These are phyloP conservation scores for Ceriagrion tenellum DNA, from an alignment of 2,888 invertebrate genomes.

Conservation along the genomic window DNA sequence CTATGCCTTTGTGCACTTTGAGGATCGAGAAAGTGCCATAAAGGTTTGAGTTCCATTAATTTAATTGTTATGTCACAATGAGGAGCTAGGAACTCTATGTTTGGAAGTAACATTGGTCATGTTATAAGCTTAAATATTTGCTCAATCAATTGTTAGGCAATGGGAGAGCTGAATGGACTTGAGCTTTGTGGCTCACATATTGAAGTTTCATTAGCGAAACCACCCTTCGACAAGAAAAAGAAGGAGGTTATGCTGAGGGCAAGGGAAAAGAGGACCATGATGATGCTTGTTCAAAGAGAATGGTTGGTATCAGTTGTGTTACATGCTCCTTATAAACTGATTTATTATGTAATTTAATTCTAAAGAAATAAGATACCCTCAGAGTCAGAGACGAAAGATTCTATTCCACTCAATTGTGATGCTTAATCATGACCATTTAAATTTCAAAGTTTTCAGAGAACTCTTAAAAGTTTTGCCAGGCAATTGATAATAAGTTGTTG, in stretches of 20 bases:
- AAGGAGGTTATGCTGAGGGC: conserved; percentile 77
- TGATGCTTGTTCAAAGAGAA: conserved; percentile 72
- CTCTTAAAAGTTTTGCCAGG: too few relatives aligned
- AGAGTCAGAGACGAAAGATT: too few relatives aligned
- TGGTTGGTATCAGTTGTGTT: not conserved
- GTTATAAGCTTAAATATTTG: not conserved
- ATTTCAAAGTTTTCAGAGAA: too few relatives aligned
- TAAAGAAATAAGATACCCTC: too few relatives aligned
- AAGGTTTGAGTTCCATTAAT: conserved; percentile 75
- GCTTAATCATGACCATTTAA: too few relatives aligned
- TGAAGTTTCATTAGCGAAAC: conserved; percentile 82
- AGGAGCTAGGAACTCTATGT: not conserved
- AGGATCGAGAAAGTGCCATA: conserved; percentile 80
- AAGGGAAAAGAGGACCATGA: conserved; percentile 76
- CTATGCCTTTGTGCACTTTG: conserved; percentile 83
- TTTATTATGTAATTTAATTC: too few relatives aligned
- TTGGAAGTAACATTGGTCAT: not conserved
- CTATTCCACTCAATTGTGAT: too few relatives aligned
- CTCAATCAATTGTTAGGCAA: conserved; percentile 74
- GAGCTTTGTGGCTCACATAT: conserved; percentile 77
- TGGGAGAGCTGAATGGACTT: conserved; percentile 76
- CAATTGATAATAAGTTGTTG: too few relatives aligned
- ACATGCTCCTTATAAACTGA: not conserved
- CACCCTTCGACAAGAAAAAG: conserved; percentile 81
- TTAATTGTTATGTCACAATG: conserved; percentile 70